Evolutionary conservation across 2,888 invertebrate genomes (phyloP), one percentile per base, ranked within the genome.

Genomic region (Apantesis nais): DNA sequence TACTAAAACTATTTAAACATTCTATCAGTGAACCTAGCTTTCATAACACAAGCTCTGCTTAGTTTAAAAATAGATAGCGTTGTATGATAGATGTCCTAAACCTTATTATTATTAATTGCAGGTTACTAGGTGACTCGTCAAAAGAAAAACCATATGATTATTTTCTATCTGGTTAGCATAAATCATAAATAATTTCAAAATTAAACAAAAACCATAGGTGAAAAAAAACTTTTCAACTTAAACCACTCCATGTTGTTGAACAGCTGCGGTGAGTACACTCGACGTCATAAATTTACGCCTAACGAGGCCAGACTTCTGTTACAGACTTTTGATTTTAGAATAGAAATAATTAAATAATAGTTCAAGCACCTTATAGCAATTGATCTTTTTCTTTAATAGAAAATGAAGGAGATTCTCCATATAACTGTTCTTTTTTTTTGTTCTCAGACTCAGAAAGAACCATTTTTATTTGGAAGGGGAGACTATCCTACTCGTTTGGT

Each of bases 271-370:
- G 39, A 61, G 60, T 44, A 44, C 29, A 61, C 67, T 61, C 34
- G n/a, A n/a, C 60, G 44, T 67, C 61, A 61, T 67, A 67, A 67
- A 67, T 61, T 67, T n/a, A 44, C 22, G n/a, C n/a, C 34, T 60
- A 61, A 60, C 60, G 60, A 61, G 60, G 37, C 41, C 66, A 39
- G 29, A 41, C 44, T 44, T 41, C 60, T 61, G 61, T 61, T n/a
- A 44, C 44, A 41, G 31, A 44, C 29, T 61, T 22, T 31, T 37
- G 61, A n/a, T 62, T 62, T 62, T 34, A 29, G 11, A 62, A n/a
- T 9, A 4, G 22, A 61, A 34, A 61, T 37, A 16, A 62, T 37
- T 31, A 9, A 7, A 4, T 37, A 8, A 52, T 52, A 52, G 48
- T 37, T 29, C 2, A 62, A 34, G 61, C 2, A 37, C 22, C n/a